phyloP scores from a whole-genome alignment of 1,140 invertebrate genomes.

The Drepana arcuata region DNA sequence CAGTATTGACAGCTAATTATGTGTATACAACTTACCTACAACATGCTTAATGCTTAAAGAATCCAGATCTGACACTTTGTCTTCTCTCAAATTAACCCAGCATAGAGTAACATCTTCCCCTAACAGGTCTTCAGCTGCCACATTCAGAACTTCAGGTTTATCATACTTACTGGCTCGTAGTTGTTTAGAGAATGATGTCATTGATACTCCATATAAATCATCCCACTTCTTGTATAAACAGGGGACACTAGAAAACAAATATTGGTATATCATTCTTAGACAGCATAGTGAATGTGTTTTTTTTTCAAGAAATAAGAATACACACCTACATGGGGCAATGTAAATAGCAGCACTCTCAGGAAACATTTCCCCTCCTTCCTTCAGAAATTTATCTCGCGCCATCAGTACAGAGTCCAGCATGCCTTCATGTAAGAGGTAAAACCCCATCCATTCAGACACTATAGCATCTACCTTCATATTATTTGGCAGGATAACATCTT shows the following conservation, averaged over 20 bases:
- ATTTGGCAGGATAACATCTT: constrained; percentile 82
- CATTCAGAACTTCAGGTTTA: constrained; percentile 71
- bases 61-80: constrained; percentile 67
- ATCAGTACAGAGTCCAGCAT: constrained; percentile 95
- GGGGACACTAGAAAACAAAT: constrained; percentile 69
- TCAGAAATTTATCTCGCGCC: constrained; percentile 94
- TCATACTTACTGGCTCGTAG: constrained; percentile 67
- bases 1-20: too few species aligned
- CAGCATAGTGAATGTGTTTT: neutral
- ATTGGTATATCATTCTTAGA: neutral
- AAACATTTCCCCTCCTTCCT: constrained; percentile 80
- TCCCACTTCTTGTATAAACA: constrained; percentile 75
- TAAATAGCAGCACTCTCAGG: constrained; percentile 75
- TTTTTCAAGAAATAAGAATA: too few species aligned
- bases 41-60: constrained; percentile 48
- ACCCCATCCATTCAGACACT: constrained; percentile 99
- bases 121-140: constrained; percentile 68
- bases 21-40: constrained; percentile 39
- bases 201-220: constrained; percentile 72
- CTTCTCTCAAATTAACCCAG: constrained; percentile 74
- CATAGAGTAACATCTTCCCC: constrained; percentile 70
- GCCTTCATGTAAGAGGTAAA: constrained; percentile 97
- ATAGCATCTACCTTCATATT: constrained; percentile 95
- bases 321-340: constrained; percentile 78
- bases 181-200: constrained; percentile 69